These are phyloP conservation scores for Hypercompe scribonia DNA, from an alignment of 2,888 invertebrate species.

Conservation along the genomic window DNA sequence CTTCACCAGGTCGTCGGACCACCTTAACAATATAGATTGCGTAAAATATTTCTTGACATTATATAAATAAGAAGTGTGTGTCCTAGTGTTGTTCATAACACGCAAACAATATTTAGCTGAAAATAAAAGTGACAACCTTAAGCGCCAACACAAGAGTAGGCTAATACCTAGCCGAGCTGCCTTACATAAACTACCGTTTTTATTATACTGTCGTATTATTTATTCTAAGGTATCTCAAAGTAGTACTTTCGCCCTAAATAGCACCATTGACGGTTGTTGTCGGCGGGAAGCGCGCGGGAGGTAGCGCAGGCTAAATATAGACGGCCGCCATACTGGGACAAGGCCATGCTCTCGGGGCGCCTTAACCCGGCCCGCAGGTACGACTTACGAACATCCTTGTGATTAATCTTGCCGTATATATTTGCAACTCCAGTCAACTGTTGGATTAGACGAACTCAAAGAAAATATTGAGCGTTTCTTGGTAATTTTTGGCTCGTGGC, in stretches of 20 bases:
- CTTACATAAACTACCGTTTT: no score
- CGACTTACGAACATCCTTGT: constrained; percentile 73
- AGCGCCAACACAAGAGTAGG: no score
- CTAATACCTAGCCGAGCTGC: no score
- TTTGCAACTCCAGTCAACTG: constrained; percentile 66
- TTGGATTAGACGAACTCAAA: constrained; percentile 67
- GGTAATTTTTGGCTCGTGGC: constrained; percentile 50
- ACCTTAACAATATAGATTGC: no score
- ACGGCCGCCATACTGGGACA: constrained; percentile 78
- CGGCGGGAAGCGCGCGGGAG: constrained; percentile 55
- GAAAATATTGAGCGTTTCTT: constrained; percentile 61
- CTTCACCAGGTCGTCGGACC: no score
- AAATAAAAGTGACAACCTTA: no score
- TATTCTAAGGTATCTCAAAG: constrained; percentile 49
- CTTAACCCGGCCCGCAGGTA: constrained; percentile 70
- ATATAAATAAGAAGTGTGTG: no score
- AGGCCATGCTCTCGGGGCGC: constrained; percentile 72
- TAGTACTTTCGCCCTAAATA: constrained; percentile 73
- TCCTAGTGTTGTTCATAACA: no score
- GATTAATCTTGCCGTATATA: constrained; percentile 76
- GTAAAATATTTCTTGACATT: no score
- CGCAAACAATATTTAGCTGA: no score
- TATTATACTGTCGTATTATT: no score
- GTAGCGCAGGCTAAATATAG: constrained; percentile 77
- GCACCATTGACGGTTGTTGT: constrained; percentile 72